phyloP scores from a whole-genome alignment of 1,140 invertebrate species.

The Ptiloglossa arizonensis region DNA sequence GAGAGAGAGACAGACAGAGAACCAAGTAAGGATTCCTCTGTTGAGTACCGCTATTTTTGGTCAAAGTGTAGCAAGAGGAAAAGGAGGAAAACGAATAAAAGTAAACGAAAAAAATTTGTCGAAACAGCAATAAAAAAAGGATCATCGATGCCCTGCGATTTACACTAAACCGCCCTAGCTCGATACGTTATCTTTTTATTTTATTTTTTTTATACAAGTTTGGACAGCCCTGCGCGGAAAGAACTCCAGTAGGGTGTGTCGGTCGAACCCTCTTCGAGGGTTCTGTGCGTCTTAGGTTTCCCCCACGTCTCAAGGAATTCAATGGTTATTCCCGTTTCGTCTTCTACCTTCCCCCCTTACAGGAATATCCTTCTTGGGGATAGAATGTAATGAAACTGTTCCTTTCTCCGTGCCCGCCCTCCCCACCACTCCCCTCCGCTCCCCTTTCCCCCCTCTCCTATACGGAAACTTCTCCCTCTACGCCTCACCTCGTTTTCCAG shows the following conservation, averaged over 20 bases:
- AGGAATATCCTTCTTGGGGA: constrained; percentile 51
- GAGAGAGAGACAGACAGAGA: no score
- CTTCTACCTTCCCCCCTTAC: constrained; percentile 41
- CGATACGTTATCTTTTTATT: constrained; percentile 20
- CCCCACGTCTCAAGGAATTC: constrained; percentile 45
- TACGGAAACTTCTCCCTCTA: neutral
- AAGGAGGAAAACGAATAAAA: neutral
- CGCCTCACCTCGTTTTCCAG: neutral
- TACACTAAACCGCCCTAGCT: constrained; percentile 20
- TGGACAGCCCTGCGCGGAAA: constrained; percentile 31
- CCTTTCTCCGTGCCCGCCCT: constrained; percentile 12
- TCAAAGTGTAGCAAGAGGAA: neutral
- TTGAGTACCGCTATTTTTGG: constrained; percentile 51
- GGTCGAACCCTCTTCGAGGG: constrained; percentile 33
- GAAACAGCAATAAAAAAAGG: neutral
- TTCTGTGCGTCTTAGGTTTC: constrained; percentile 44
- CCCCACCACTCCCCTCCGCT: neutral
- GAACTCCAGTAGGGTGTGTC: constrained; percentile 45
- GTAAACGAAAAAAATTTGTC: constrained; percentile 11
- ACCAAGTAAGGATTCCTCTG: constrained; percentile 6
- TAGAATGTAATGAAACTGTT: constrained; percentile 59
- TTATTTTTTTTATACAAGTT: constrained; percentile 55
- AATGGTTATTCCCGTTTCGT: constrained; percentile 50
- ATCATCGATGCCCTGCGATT: neutral
- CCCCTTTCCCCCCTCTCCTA: neutral